A percentile compares a stretch with the other conserved stretches of the same genome.
Conservation (phyloP, 2,113 vertebrate genomes). For the Smithornis capensis region DNA sequence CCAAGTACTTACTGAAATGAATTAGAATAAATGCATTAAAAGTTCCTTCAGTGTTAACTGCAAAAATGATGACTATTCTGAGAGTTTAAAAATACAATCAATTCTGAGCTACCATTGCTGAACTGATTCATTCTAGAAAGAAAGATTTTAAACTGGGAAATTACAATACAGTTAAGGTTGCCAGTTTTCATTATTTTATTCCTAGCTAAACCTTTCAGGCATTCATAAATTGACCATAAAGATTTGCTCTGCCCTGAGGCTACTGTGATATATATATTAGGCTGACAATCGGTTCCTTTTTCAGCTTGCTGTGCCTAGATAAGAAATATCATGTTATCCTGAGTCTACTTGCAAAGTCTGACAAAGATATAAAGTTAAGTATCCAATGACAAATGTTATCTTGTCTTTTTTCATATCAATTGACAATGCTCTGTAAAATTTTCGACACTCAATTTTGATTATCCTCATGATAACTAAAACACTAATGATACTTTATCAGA, state of each 20-base stretch:
- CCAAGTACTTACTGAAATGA: not conserved
- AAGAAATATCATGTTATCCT: conserved; percentile 14
- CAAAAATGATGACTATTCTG: not conserved
- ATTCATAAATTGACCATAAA: conserved; percentile 42
- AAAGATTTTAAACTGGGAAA: conserved; percentile 6
- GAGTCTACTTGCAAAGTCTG: not conserved
- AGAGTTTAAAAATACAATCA: not conserved
- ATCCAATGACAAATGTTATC: not conserved
- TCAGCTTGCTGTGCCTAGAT: conserved; percentile 14
- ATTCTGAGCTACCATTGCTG: not conserved
- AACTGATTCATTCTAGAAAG: not conserved
- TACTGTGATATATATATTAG: conserved; percentile 25
- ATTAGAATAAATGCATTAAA: conserved; percentile 9
- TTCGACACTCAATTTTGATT: not conserved
- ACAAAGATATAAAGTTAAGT: not conserved
- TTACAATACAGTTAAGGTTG: conserved; percentile 36
- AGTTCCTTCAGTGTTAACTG: not conserved
- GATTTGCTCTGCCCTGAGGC: conserved; percentile 39
- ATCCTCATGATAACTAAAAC: not conserved
- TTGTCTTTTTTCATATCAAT: not conserved
- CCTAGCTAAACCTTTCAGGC: conserved; percentile 38
- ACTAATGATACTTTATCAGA: not conserved
- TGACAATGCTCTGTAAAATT: not conserved
- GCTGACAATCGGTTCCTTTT: conserved; percentile 34
- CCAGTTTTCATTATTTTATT: conserved; percentile 38